Conservation (phyloP, 2,888 invertebrate species). For the Drosophila ustulata region DNA sequence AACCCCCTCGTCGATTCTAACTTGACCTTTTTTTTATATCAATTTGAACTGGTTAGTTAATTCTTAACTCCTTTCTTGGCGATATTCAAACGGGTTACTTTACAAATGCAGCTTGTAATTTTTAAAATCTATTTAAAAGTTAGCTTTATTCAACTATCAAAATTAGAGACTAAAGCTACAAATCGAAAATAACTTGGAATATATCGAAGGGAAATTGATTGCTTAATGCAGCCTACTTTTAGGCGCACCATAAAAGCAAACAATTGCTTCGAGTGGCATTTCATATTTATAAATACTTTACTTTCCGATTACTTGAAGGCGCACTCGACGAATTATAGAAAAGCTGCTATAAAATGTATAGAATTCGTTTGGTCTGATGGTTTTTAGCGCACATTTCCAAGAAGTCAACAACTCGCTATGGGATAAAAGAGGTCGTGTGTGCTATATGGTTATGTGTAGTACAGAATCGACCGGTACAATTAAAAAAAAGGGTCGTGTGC, state of each 20-base stretch:
- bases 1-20: too few relatives aligned
- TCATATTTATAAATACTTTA: slow-evolving; percentile 1
- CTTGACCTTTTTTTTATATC: too few relatives aligned
- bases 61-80: too few relatives aligned
- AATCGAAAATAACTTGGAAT: too few relatives aligned
- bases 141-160: too few relatives aligned
- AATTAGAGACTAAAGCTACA: too few relatives aligned
- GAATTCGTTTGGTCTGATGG: not conserved
- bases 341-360: slow-evolving; percentile 14
- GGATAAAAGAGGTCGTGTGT: too few relatives aligned
- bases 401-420: not conserved
- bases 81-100: too few relatives aligned
- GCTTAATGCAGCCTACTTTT: slow-evolving; percentile 21
- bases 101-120: too few relatives aligned
- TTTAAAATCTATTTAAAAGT: too few relatives aligned
- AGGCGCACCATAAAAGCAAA: not conserved
- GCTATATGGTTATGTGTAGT: not conserved
- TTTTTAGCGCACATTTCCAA: not conserved
- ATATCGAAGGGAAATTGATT: too few relatives aligned
- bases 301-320: not conserved
- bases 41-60: too few relatives aligned
- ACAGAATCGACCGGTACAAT: slow-evolving; percentile 1
- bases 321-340: not conserved
- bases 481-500: slow-evolving; percentile 8
- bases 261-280: not conserved